phyloP scores from a whole-genome alignment of 2,113 vertebrate genomes.

The Stigmatopora argus region DNA sequence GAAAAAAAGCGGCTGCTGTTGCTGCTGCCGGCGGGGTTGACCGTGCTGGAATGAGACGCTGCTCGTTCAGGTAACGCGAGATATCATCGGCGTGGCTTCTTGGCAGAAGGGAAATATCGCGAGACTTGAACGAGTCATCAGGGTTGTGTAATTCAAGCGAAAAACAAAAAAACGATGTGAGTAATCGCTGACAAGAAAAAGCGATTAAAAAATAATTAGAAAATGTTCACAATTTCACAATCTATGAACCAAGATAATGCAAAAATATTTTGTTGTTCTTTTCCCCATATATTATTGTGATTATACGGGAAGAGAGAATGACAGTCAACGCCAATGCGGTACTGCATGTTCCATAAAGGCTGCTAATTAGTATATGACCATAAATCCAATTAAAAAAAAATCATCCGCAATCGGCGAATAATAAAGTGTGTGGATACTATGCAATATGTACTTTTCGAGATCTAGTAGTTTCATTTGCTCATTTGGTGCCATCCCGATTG shows the following conservation, averaged over 20 bases:
- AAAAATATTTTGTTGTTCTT: neutral
- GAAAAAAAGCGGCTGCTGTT: constrained; percentile 25
- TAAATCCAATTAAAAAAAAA: no score
- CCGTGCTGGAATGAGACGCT: constrained; percentile 60
- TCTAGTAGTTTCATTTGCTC: no score
- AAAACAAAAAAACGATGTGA: neutral
- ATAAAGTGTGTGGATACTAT: no score
- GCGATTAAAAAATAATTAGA: neutral
- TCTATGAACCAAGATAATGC: neutral
- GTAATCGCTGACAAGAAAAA: neutral
- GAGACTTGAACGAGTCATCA: constrained; percentile 28
- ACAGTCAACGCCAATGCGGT: no score
- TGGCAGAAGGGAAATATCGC: constrained; percentile 40
- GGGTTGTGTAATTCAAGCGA: neutral
- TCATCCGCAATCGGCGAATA: no score
- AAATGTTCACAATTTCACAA: neutral
- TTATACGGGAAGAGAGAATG: no score
- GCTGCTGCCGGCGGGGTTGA: constrained; percentile 35
- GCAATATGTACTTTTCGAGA: no score
- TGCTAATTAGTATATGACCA: no score
- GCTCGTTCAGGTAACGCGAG: constrained; percentile 59
- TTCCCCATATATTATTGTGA: no score
- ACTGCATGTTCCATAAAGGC: no score
- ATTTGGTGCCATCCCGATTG: no score
- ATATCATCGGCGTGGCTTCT: constrained; percentile 39